Percentiles rank a stretch among this genome's conserved stretches.
These are phyloP conservation scores for Dichetophora obliterata DNA, from an alignment of 2,888 invertebrate genomes.

Conservation along the genomic window DNA sequence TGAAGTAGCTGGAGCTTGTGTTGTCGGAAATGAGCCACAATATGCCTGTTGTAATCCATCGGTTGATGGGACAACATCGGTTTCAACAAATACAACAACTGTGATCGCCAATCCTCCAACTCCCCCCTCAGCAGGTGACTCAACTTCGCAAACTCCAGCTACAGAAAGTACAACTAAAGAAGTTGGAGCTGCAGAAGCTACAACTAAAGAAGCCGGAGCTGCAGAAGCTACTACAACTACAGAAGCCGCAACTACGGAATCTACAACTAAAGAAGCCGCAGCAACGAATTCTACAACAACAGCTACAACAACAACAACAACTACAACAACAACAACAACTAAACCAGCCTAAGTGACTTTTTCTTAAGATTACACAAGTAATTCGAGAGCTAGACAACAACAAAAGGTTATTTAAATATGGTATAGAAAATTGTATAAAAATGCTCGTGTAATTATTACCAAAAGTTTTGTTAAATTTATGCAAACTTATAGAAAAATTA, in stretches of 20 bases:
- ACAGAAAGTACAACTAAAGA: background rate
- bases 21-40: slow-evolving; percentile 45
- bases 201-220: background rate
- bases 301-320: background rate
- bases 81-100: background rate
- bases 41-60: slow-evolving; percentile 51
- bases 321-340: background rate
- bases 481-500: no score
- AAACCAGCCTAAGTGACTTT: background rate
- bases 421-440: no score
- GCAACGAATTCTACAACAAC: background rate
- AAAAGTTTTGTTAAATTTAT: no score
- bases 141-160: background rate
- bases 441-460: no score
- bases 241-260: background rate
- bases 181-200: background rate
- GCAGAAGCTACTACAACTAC: background rate
- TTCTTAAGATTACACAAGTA: no score
- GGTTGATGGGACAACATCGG: background rate
- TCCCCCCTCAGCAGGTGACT: background rate
- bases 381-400: no score
- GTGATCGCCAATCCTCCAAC: no score
- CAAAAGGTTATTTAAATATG: no score
- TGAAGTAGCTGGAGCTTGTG: slow-evolving; percentile 50
- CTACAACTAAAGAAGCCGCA: background rate